Percentiles rank a stretch among this genome's conserved stretches.
Conservation (phyloP, 2,113 vertebrate species). For the Orientallactaga bullata region DNA sequence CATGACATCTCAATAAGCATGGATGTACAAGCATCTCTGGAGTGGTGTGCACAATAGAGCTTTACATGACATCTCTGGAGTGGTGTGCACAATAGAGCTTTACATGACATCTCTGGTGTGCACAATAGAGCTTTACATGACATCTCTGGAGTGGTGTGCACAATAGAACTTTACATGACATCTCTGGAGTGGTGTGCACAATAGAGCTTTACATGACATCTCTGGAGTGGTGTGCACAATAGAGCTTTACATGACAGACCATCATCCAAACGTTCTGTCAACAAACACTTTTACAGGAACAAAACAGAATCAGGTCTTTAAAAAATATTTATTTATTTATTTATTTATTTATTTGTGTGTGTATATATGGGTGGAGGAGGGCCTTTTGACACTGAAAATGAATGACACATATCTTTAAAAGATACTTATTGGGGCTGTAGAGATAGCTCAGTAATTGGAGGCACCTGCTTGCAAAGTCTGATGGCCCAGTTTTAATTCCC, state of each 20-base stretch:
- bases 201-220: neutral
- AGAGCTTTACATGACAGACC: neutral
- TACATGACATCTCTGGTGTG: neutral
- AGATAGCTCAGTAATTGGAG: too few species aligned
- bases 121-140: neutral
- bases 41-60: neutral
- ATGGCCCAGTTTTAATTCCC: too few species aligned
- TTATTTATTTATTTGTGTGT: too few species aligned
- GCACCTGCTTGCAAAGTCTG: too few species aligned
- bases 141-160: neutral
- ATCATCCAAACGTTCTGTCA: neutral
- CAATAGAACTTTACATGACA: neutral
- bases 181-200: neutral
- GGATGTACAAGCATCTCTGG: too few species aligned
- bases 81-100: neutral
- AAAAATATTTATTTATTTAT: too few species aligned
- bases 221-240: neutral
- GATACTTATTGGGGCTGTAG: too few species aligned
- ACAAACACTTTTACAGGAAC: constrained; percentile 13
- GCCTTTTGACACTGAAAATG: too few species aligned
- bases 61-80: neutral
- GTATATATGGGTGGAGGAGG: too few species aligned
- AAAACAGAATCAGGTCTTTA: neutral
- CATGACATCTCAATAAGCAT: too few species aligned
- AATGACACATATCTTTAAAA: too few species aligned